Evolutionary conservation across 2,113 vertebrate species (phyloP).

Genomic region (Plecotus auritus): DNA sequence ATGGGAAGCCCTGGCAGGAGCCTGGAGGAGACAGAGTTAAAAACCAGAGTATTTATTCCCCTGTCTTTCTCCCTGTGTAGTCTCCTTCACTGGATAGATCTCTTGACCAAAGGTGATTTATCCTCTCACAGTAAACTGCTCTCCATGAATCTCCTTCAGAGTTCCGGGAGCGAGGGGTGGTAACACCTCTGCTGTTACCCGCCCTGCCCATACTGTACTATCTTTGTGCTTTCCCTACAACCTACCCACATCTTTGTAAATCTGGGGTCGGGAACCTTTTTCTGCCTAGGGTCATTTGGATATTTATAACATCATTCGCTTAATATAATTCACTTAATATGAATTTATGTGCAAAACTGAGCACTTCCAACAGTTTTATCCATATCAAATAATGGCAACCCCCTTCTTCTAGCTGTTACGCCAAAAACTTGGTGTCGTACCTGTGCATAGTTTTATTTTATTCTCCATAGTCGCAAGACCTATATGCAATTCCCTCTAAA

Average conservation of each 20-base stretch:
- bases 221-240: background rate
- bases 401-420: background rate
- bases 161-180: background rate
- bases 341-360: background rate
- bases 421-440: background rate
- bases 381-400: background rate
- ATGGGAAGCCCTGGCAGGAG: background rate
- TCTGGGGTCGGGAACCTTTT: too few species aligned
- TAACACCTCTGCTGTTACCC: background rate
- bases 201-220: background rate
- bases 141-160: background rate
- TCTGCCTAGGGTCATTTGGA: too few species aligned
- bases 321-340: too few species aligned
- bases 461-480: background rate
- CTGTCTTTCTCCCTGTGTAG: background rate
- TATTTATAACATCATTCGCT: too few species aligned
- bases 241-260: background rate
- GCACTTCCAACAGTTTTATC: background rate
- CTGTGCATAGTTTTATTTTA: background rate
- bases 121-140: background rate
- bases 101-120: background rate
- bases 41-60: background rate
- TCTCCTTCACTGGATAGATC: background rate
- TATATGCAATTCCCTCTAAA: background rate
- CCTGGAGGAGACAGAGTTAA: background rate